Evolutionary conservation across 2,797 vertebrate species (phyloP).

Genomic region (Etheostoma perlongum): DNA sequence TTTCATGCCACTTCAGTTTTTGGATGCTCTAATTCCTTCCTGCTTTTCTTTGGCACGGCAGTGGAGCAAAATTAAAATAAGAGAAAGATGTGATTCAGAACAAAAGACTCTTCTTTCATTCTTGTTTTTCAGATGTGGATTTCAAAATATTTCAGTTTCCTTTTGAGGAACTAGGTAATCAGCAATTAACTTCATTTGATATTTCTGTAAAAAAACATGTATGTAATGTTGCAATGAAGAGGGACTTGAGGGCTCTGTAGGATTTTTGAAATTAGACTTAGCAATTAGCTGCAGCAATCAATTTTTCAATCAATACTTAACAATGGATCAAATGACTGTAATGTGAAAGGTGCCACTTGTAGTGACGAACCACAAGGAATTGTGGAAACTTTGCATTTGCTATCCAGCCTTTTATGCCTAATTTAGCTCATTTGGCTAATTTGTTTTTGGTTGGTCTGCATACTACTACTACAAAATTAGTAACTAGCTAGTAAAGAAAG

Average conservation of each 20-base stretch:
- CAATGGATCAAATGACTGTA: not conserved
- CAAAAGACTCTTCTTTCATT: conserved; percentile 6
- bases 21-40: conserved; percentile 55
- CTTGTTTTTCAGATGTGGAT: conserved; percentile 13
- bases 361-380: not conserved
- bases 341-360: not conserved
- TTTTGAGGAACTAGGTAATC: conserved; percentile 2
- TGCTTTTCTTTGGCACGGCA: conserved; percentile 61
- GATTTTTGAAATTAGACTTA: not conserved
- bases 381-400: conserved; percentile 3
- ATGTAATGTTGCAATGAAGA: not conserved
- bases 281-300: not conserved
- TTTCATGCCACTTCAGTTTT: conserved; percentile 53
- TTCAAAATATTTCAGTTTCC: conserved; percentile 7
- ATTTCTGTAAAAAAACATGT: not conserved
- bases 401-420: no score
- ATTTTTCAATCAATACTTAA: not conserved
- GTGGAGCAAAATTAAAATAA: conserved; percentile 17
- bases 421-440: not conserved
- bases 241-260: rapidly evolving
- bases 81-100: conserved; percentile 41
- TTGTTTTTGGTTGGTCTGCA: conserved; percentile 1
- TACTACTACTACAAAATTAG: not conserved
- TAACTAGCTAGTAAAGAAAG: not conserved
- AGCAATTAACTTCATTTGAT: not conserved